phyloP scores from a whole-genome alignment of 1,140 invertebrate species.

The Drosophila tsacasi region DNA sequence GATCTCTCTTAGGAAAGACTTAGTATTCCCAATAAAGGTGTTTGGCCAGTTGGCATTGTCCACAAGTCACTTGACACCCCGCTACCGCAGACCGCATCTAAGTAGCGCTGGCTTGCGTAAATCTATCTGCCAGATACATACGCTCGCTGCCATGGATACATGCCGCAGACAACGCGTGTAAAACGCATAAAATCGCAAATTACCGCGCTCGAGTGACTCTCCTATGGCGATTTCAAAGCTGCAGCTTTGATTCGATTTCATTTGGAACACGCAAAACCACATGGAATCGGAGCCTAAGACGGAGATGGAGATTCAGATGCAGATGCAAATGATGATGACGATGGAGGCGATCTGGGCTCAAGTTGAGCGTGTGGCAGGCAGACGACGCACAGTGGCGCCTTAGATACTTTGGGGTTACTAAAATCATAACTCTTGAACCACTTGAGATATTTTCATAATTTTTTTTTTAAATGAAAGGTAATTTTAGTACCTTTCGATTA shows the following conservation, averaged over 20 bases:
- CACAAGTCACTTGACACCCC: conserved; percentile 3
- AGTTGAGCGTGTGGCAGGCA: conserved; percentile 76
- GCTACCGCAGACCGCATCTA: conserved; percentile 23
- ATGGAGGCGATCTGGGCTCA: conserved; percentile 39
- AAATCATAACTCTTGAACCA: too few species aligned
- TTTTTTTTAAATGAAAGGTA: too few species aligned
- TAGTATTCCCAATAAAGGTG: background rate
- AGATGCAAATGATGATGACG: conserved; percentile 32
- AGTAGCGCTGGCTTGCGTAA: conserved; percentile 30
- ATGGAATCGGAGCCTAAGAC: conserved; percentile 20
- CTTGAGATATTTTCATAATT: too few species aligned
- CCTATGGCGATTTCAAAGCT: conserved; percentile 49
- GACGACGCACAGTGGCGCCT: too few species aligned
- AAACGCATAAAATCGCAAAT: conserved; percentile 80
- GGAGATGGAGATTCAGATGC: conserved; percentile 14
- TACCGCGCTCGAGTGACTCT: conserved; percentile 66
- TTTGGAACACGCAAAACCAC: conserved; percentile 57
- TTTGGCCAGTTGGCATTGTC: background rate
- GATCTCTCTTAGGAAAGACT: background rate
- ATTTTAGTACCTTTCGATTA: too few species aligned
- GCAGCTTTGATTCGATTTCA: conserved; percentile 76
- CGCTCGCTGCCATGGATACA: conserved; percentile 47
- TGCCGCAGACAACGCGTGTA: conserved; percentile 51
- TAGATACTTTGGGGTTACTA: too few species aligned
- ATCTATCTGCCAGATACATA: conserved; percentile 52